These are phyloP conservation scores for Rhabditoides inermis DNA, from an alignment of 2,888 invertebrate genomes.

Conservation along the genomic window DNA sequence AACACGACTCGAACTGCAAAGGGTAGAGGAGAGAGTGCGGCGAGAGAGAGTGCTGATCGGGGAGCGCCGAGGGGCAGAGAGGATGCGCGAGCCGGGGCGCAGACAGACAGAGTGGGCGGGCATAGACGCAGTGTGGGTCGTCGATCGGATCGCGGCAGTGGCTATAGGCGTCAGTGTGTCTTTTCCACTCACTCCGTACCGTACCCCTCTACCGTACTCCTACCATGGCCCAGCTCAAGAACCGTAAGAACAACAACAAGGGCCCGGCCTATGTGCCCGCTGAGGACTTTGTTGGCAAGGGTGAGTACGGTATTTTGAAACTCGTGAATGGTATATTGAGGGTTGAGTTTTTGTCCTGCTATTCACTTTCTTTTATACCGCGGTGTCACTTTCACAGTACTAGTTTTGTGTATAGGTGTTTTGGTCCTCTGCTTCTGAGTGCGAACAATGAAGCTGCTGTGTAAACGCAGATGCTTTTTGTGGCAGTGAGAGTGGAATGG, in stretches of 20 bases:
- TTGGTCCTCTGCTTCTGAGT: too few species aligned
- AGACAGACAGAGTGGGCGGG: slow-evolving; percentile 9
- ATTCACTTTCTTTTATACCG: too few species aligned
- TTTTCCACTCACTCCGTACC: slow-evolving; percentile 8
- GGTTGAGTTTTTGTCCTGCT: too few species aligned
- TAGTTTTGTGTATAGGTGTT: too few species aligned
- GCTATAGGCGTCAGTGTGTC: too few species aligned
- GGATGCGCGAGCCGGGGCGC: slow-evolving; percentile 14
- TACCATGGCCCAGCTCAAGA: slow-evolving; percentile 32
- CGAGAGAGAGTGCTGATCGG: slow-evolving; percentile 4
- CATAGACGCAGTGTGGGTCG: too few species aligned
- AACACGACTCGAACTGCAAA: slow-evolving; percentile 24
- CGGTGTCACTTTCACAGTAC: too few species aligned
- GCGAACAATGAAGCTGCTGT: too few species aligned
- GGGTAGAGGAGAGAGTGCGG: background rate
- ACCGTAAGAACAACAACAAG: slow-evolving; percentile 15
- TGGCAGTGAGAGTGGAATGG: too few species aligned
- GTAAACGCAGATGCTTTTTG: too few species aligned
- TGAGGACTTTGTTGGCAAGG: slow-evolving; percentile 44
- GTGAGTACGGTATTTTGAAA: slow-evolving; percentile 13
- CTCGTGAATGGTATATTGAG: background rate
- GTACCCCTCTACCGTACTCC: slow-evolving; percentile 2
- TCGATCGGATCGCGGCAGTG: too few species aligned
- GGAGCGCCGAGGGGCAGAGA: slow-evolving; percentile 8
- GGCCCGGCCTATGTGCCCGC: slow-evolving; percentile 36